Conservation (phyloP, 2,888 invertebrate genomes). For the Pseudanteris insignis region DNA sequence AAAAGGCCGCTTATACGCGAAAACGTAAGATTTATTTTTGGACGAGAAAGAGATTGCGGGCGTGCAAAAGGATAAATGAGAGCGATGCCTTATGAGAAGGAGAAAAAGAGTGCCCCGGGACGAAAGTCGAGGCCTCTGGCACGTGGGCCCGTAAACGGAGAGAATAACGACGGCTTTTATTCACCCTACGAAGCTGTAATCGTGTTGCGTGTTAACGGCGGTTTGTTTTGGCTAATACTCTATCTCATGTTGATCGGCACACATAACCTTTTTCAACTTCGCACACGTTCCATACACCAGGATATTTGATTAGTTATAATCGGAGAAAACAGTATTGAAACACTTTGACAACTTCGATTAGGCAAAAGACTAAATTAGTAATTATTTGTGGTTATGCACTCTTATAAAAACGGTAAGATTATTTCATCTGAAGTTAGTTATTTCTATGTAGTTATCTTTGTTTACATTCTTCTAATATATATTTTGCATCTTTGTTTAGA, state of each 20-base stretch:
- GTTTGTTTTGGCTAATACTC: constrained; percentile 53
- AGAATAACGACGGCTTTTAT: constrained; percentile 27
- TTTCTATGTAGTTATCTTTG: too few species aligned
- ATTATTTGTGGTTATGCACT: too few species aligned
- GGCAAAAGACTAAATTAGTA: too few species aligned
- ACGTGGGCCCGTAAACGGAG: constrained; percentile 32
- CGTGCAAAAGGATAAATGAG: constrained; percentile 36
- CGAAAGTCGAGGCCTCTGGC: constrained; percentile 36
- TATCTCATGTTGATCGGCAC: constrained; percentile 31
- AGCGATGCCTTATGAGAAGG: constrained; percentile 38
- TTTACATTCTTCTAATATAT: too few species aligned
- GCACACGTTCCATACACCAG: too few species aligned
- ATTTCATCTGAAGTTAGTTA: too few species aligned
- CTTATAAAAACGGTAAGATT: too few species aligned
- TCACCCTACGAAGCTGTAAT: constrained; percentile 53
- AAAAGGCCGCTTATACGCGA: constrained; percentile 66
- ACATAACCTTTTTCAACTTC: too few species aligned
- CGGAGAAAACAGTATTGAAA: too few species aligned
- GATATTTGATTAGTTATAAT: too few species aligned
- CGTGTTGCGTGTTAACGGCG: constrained; percentile 52
- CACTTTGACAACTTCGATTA: too few species aligned
- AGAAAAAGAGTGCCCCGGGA: constrained; percentile 40
- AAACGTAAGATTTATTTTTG: constrained; percentile 64
- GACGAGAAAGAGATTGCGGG: constrained; percentile 31
- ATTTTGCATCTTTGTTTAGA: too few species aligned